These are phyloP conservation scores for Drosophila aldrichi DNA, from an alignment of 2,888 invertebrate species.

Conservation along the genomic window DNA sequence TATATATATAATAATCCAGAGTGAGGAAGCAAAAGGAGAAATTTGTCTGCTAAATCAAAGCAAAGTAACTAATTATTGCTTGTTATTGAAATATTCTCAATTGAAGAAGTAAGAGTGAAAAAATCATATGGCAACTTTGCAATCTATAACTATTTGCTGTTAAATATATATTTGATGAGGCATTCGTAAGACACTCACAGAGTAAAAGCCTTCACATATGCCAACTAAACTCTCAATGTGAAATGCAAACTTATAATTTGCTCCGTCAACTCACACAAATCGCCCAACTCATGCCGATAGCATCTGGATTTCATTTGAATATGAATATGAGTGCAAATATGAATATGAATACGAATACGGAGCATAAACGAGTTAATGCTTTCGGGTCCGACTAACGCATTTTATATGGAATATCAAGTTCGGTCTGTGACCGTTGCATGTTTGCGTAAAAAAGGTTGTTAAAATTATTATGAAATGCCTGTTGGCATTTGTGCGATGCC, in stretches of 20 bases:
- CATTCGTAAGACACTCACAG: background rate
- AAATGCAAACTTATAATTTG: conserved; percentile 7
- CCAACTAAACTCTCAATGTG: background rate
- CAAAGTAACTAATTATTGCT: no score
- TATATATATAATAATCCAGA: no score
- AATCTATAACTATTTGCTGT: no score
- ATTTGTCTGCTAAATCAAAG: no score
- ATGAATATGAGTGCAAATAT: conserved; percentile 5
- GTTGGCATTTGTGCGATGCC: conserved; percentile 72
- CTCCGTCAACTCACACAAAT: background rate
- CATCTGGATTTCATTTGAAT: conserved; percentile 4
- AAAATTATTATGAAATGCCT: conserved; percentile 83
- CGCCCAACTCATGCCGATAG: background rate
- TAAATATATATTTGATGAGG: background rate
- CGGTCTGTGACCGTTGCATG: conserved; percentile 42
- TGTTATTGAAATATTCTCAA: no score
- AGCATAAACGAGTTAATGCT: conserved; percentile 23
- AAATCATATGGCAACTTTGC: background rate
- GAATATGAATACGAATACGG: conserved; percentile 14
- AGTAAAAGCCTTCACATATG: no score
- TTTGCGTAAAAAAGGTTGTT: conserved; percentile 73
- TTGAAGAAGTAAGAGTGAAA: background rate
- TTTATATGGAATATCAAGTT: conserved; percentile 67
- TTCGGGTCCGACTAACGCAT: conserved; percentile 47
- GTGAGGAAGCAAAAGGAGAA: no score